phyloP scores from a whole-genome alignment of 1,140 invertebrate genomes.

The Drosophila novamexicana region DNA sequence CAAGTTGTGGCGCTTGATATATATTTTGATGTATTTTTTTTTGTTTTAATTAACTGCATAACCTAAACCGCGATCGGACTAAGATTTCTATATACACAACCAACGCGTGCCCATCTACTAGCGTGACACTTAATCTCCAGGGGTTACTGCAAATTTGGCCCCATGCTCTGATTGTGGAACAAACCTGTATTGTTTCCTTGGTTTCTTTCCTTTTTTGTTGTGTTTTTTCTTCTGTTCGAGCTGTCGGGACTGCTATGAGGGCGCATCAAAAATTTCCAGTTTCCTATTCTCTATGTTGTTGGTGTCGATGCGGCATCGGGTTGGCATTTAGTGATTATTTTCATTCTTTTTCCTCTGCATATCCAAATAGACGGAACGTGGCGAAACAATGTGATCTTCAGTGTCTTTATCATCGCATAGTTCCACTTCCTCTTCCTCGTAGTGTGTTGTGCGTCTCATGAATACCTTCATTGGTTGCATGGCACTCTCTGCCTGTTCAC shows the following conservation, averaged over 20 bases:
- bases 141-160: slow-evolving; percentile 56
- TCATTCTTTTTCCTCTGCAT: slow-evolving; percentile 46
- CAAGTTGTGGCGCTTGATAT: not conserved
- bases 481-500: slow-evolving; percentile 3
- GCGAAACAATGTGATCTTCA: slow-evolving; percentile 45
- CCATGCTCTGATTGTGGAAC: not conserved
- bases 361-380: slow-evolving; percentile 51
- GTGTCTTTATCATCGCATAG: slow-evolving; percentile 2
- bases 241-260: not conserved
- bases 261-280: not conserved
- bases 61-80: slow-evolving; percentile 5
- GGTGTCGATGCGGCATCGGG: not conserved
- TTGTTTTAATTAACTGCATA: slow-evolving; percentile 18
- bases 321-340: slow-evolving; percentile 31
- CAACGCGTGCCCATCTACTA: slow-evolving; percentile 8
- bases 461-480: slow-evolving; percentile 61
- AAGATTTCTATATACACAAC: slow-evolving; percentile 5
- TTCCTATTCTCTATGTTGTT: not conserved
- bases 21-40: not conserved
- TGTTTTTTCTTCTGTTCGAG: not conserved
- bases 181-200: slow-evolving; percentile 2
- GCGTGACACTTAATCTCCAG: slow-evolving; percentile 21
- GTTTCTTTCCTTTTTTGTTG: not conserved
- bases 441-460: slow-evolving; percentile 50
- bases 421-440: slow-evolving; percentile 17